Evolutionary conservation across 1,140 invertebrate genomes (phyloP).

Genomic region (Nylanderia fulva): DNA sequence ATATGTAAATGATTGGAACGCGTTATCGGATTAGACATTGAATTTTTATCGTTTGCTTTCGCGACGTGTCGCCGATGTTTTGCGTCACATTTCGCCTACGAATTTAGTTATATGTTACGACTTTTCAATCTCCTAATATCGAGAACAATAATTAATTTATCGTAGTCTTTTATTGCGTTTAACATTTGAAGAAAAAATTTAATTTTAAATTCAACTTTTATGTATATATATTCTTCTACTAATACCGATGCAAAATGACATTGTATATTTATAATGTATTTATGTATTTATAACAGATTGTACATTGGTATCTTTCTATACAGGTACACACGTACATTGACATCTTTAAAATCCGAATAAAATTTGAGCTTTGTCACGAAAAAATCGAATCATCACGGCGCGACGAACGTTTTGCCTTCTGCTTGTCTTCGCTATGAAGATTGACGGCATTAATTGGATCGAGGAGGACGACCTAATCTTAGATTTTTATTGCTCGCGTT

Average conservation of each 20-base stretch:
- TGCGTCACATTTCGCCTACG: not conserved
- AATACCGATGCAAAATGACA: not conserved
- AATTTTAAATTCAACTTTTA: too few species aligned
- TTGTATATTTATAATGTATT: too few species aligned
- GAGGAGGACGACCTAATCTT: conserved; percentile 52
- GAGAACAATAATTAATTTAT: conserved; percentile 33
- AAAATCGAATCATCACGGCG: not conserved
- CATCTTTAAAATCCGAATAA: not conserved
- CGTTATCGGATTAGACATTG: conserved; percentile 16
- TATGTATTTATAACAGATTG: too few species aligned
- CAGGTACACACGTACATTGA: not conserved
- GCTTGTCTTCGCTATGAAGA: conserved; percentile 26
- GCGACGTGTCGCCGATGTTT: not conserved
- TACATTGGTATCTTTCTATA: not conserved
- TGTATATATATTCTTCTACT: too few species aligned
- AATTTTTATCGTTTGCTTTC: conserved; percentile 14
- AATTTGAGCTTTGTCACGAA: not conserved
- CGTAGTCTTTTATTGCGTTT: not conserved
- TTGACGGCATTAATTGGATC: conserved; percentile 54
- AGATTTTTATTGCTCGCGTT: conserved; percentile 57
- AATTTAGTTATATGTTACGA: not conserved
- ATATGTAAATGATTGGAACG: conserved; percentile 24
- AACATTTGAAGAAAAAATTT: too few species aligned
- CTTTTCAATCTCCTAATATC: not conserved
- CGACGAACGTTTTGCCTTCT: conserved; percentile 8